Base-by-base conservation (phyloP, 92 coral and sea anemone genomes). In the Diadumene lineata region DNA sequence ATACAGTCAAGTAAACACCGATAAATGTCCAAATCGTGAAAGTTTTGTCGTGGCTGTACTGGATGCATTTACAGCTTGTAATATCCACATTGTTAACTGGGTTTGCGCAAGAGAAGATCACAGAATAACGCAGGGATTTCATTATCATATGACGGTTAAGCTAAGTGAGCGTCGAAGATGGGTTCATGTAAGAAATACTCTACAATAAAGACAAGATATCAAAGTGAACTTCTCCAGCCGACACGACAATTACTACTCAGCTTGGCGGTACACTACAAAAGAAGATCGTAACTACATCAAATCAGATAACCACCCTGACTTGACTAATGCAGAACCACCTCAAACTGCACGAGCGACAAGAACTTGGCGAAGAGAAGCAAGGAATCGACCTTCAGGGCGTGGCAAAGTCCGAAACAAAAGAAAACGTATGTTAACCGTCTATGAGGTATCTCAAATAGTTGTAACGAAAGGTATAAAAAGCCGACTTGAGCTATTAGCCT, bases 251-350 rank as follows among this genome's bases (percentile, higher is more conserved):
- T 60, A 74, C 22, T 78, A 78, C 51, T 48, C 75, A 21, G 84
- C 76, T 0, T 73, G 88, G 88, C 63, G 32, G 31, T 84, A 72
- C n/a, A 67, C 83, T 10, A 83, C 83, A 1, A 83, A 77, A 29
- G 83, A 77, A 33, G 87, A 82, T 30, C 24, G 11, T 13, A 3
- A 25, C 23, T 77, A 56, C 43, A 11, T 82, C 10, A 64, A 82
- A 32, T 82, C 87, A 10, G 46, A 18, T 18, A 48, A 33, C 28
- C 82, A 82, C 44, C 87, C 82, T 22, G 73, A 82, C 28, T 56
- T 82, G 13, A 57, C 64, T 2, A 76, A 68, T 28, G 34, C 29
- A 44, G 32, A 4, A 22, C 64, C 64, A 9, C 58, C 58, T 15
- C 64, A 58, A 58, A 58, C 64, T 17, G 17, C 8, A 53, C 58